Percentiles rank a stretch among this genome's conserved stretches.
These are phyloP conservation scores for Asobara japonica DNA, from an alignment of 1,140 invertebrate genomes.

Conservation along the genomic window DNA sequence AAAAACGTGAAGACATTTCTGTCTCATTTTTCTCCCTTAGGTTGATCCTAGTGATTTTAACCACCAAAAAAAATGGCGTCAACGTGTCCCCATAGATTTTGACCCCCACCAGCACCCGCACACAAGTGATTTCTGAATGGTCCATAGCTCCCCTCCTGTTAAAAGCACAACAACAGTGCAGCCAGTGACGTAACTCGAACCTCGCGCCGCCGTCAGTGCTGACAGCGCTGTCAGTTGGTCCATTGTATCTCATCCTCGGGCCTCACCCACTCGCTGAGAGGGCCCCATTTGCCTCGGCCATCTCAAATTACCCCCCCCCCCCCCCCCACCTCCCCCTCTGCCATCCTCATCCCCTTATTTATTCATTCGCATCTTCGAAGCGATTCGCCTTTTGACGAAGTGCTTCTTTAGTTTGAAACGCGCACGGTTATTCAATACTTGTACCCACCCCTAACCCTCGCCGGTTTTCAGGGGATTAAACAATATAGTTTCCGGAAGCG, in stretches of 20 bases:
- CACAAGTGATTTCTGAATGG: slow-evolving; percentile 44
- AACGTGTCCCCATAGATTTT: slow-evolving; percentile 17
- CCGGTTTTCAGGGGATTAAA: slow-evolving; percentile 7
- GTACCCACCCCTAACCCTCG: slow-evolving; percentile 28
- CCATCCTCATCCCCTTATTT: background rate
- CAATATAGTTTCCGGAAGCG: slow-evolving; percentile 1
- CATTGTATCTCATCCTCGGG: slow-evolving; percentile 51
- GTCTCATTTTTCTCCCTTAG: no score
- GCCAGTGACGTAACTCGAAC: slow-evolving; percentile 62
- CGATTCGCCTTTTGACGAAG: slow-evolving; percentile 65
- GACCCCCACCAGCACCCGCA: slow-evolving; percentile 18
- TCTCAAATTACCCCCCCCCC: slow-evolving; percentile 27
- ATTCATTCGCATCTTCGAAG: slow-evolving; percentile 50
- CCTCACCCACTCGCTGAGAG: slow-evolving; percentile 45
- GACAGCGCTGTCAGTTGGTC: slow-evolving; percentile 51
- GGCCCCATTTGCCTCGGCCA: slow-evolving; percentile 23
- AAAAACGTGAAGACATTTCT: no score
- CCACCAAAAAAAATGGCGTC: slow-evolving; percentile 27
- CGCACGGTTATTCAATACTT: slow-evolving; percentile 57
- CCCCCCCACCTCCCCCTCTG: background rate
- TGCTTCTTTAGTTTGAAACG: slow-evolving; percentile 64
- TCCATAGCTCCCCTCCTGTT: slow-evolving; percentile 36
- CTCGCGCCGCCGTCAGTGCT: slow-evolving; percentile 48
- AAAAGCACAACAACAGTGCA: slow-evolving; percentile 49
- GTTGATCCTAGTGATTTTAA: background rate